phyloP scores from a whole-genome alignment of 2,797 vertebrate species.

The Hipposideros larvatus region DNA sequence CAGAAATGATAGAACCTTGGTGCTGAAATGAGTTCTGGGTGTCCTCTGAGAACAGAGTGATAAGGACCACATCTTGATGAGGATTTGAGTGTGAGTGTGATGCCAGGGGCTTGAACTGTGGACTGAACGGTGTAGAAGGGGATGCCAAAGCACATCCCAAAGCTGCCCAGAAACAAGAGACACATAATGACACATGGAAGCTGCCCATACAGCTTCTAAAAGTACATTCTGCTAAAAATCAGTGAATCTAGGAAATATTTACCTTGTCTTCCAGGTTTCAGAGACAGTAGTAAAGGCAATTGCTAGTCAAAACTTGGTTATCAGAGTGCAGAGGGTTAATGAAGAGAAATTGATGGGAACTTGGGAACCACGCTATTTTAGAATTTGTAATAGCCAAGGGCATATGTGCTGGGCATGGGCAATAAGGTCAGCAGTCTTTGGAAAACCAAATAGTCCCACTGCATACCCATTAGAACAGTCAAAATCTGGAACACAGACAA shows the following conservation, averaged over 20 bases:
- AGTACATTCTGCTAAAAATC: constrained; percentile 6
- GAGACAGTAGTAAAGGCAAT: constrained; percentile 22
- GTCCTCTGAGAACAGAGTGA: neutral
- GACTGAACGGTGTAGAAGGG: neutral
- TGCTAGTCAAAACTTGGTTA: constrained; percentile 23
- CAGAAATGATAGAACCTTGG: constrained; percentile 5
- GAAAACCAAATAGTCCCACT: neutral
- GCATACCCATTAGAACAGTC: neutral
- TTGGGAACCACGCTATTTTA: neutral
- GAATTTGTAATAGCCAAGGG: neutral
- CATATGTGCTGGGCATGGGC: neutral
- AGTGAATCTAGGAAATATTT: neutral
- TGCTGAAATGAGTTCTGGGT: neutral
- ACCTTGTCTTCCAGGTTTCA: neutral
- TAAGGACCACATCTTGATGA: neutral
- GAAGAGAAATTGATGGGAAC: constrained; percentile 10
- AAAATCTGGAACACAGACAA: neutral
- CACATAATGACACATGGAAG: neutral
- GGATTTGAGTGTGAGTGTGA: neutral
- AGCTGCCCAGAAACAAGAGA: constrained; percentile 17
- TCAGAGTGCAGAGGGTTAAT: neutral
- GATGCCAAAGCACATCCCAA: neutral
- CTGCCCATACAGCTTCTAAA: constrained; percentile 9
- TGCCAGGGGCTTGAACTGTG: neutral
- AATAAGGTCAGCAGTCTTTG: neutral